Conservation (phyloP, 1,140 invertebrate genomes). For the Plodia interpunctella region DNA sequence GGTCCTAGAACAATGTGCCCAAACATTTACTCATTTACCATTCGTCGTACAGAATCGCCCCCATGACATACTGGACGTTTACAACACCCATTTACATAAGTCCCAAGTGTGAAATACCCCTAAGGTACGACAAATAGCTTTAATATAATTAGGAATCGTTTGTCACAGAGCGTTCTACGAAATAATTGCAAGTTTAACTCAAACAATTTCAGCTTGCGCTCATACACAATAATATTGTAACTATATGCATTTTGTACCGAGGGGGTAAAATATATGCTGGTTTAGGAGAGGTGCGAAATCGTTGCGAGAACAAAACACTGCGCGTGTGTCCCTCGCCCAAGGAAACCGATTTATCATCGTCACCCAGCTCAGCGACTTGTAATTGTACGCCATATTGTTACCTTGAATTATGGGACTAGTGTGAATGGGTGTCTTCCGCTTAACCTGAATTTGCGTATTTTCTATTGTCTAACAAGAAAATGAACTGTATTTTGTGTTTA, state of each 20-base stretch:
- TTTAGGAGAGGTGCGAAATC: conserved; percentile 29
- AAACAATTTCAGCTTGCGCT: conserved; percentile 23
- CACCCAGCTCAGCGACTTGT: conserved; percentile 56
- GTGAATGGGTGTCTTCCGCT: conserved; percentile 55
- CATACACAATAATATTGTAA: too few relatives aligned
- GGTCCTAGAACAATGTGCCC: conserved; percentile 69
- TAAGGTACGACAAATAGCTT: conserved; percentile 11
- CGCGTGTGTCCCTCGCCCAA: conserved; percentile 49
- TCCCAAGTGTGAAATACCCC: conserved; percentile 10
- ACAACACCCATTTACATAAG: conserved; percentile 24
- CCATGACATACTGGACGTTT: conserved; percentile 29
- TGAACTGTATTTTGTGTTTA: too few relatives aligned
- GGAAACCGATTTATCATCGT: conserved; percentile 72
- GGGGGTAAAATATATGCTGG: conserved; percentile 21
- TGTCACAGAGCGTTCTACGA: conserved; percentile 31
- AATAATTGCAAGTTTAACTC: conserved; percentile 32
- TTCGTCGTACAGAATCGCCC: conserved; percentile 40
- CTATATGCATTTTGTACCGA: too few relatives aligned
- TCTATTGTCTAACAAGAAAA: conserved; percentile 1
- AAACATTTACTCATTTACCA: conserved; percentile 59
- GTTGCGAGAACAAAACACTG: conserved; percentile 27
- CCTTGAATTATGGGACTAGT: conserved; percentile 56
- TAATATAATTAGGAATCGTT: conserved; percentile 42
- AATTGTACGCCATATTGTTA: conserved; percentile 71
- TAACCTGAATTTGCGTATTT: conserved; percentile 23